Base-by-base conservation (phyloP, 1,140 invertebrate genomes). In the Pseudomyrmex concolor region DNA sequence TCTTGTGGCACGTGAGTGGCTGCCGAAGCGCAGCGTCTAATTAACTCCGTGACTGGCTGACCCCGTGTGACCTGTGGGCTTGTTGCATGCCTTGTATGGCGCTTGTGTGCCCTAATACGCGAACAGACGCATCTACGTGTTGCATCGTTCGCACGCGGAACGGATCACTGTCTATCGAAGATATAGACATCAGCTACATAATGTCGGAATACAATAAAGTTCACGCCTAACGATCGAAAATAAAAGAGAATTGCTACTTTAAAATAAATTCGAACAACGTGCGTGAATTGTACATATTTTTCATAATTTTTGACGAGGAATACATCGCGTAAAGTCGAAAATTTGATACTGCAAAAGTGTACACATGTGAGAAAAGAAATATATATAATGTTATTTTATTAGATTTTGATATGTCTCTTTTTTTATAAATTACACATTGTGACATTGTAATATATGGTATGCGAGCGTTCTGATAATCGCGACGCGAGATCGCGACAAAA, bases 1-100 rank as follows among this genome's bases (percentile, higher is more conserved):
- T 80, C 85, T 91, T 82, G 74, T 90, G 90, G 89, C 88, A 91
- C 89, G 87, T 91, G 89, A 91, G 72, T 86, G 78, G 50, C 84
- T 82, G 59, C 83, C 86, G 86, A 88, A 92, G 89, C 91, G 92
- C 91, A 81, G 71, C 86, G 90, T 93, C 93, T 94, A 94, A 94
- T 94, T 94, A 94, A 94, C 93, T 94, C 93, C 92, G 93, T 94
- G 93, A 94, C 94, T 93, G 92, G 92, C 84, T 94, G 93, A 94
- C 93, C 94, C 90, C 87, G 74, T 83, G 85, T 89, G 92, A 91
- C 89, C 91, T 87, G 43, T 80, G 74, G 64, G 70, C 86, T 82
- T 87, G 83, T 85, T 88, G 89, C 86, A 90, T 88, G 86, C 85
- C 70, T 83, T 68, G 70, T 62, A 85, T 84, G 89, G 87, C 85